These are phyloP conservation scores for Myodes glareolus DNA, from an alignment of 2,113 vertebrate genomes.

Conservation along the genomic window DNA sequence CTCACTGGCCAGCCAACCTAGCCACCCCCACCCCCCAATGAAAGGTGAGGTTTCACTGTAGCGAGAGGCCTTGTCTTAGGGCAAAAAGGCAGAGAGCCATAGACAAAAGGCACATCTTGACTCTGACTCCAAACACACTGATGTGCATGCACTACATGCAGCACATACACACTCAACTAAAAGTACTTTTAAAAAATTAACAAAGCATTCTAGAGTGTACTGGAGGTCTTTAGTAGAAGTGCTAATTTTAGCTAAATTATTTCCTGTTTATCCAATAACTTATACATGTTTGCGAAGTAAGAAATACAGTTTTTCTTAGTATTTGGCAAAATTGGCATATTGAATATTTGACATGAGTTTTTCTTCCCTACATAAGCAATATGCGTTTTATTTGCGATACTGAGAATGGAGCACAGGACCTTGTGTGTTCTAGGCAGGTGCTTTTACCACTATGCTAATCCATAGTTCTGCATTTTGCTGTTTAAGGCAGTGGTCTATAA, in stretches of 20 bases:
- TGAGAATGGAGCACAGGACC: not conserved
- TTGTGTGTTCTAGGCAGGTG: not conserved
- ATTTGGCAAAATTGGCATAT: not conserved
- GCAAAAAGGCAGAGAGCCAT: not conserved
- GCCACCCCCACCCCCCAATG: no score
- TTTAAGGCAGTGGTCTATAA: slow-evolving; percentile 15
- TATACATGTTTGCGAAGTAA: slow-evolving; percentile 26
- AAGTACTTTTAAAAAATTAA: not conserved
- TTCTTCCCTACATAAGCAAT: not conserved
- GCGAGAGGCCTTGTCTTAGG: not conserved
- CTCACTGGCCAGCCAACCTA: not conserved
- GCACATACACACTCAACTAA: not conserved
- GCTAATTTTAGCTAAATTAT: slow-evolving; percentile 33
- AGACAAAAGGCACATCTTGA: not conserved
- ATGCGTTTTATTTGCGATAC: not conserved
- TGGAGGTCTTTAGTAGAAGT: slow-evolving; percentile 35
- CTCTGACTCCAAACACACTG: not conserved
- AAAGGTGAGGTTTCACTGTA: not conserved
- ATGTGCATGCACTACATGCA: not conserved
- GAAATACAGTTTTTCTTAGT: not conserved
- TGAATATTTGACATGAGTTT: not conserved
- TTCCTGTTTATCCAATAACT: slow-evolving; percentile 3
- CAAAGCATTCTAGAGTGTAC: slow-evolving; percentile 1
- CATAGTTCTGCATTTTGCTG: not conserved
- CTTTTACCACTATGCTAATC: not conserved